Percentiles rank a stretch among this genome's conserved stretches.
Conservation (phyloP, 2,888 invertebrate genomes). For the Arrhopalites spinosus region DNA sequence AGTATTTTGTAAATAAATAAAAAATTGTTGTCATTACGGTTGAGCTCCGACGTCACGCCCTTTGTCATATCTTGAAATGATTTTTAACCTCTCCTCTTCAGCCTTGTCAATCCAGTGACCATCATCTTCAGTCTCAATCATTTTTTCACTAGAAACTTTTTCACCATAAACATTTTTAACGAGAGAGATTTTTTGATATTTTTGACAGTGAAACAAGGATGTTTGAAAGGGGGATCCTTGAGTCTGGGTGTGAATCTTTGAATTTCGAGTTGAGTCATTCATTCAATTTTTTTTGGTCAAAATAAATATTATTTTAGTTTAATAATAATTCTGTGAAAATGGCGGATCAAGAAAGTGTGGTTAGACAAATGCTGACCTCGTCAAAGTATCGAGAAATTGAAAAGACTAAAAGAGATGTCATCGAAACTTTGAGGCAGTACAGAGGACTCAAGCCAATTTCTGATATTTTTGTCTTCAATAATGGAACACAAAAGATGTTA, state of each 20-base stretch:
- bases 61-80: conserved; percentile 88
- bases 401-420: conserved; percentile 70
- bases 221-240: too few relatives aligned
- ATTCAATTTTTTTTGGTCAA: too few relatives aligned
- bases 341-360: conserved; percentile 29
- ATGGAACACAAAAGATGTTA: conserved; percentile 80
- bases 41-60: conserved; percentile 86
- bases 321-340: conserved; percentile 24
- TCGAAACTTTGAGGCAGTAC: conserved; percentile 69
- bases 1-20: too few relatives aligned
- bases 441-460: conserved; percentile 69
- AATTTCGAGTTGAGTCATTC: too few relatives aligned
- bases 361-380: conserved; percentile 17
- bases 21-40: background rate
- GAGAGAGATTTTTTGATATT: too few relatives aligned
- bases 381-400: conserved; percentile 69
- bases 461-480: conserved; percentile 82
- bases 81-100: conserved; percentile 88
- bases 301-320: too few relatives aligned
- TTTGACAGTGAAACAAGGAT: too few relatives aligned
- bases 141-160: conserved; percentile 36
- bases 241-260: too few relatives aligned
- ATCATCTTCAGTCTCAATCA: conserved; percentile 55
- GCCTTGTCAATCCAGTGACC: conserved; percentile 75
- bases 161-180: too few relatives aligned